phyloP scores from a whole-genome alignment of 2,113 vertebrate species.

The Hydropotes inermis region DNA sequence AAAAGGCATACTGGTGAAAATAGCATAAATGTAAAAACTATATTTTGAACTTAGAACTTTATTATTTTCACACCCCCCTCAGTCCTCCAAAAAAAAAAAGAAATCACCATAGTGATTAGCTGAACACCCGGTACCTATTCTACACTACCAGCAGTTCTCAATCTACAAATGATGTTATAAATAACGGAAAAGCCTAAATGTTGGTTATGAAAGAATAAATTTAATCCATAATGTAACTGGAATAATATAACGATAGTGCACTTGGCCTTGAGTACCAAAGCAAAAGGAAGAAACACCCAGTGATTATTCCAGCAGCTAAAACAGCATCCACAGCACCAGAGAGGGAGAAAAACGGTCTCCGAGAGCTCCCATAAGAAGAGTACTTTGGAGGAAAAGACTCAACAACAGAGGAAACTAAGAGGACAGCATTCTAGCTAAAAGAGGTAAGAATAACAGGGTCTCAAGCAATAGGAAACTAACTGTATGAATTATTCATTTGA shows the following conservation, averaged over 20 bases:
- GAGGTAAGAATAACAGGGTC: background rate
- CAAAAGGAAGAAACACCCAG: background rate
- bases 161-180: conserved; percentile 7
- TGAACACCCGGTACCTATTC: background rate
- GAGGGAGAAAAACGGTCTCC: background rate
- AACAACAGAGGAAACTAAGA: background rate
- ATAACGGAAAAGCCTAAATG: conserved; percentile 18
- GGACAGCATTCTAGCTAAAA: background rate
- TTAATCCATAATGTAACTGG: background rate
- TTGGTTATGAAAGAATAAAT: background rate
- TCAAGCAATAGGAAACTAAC: background rate
- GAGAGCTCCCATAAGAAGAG: background rate
- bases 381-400: background rate
- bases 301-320: background rate
- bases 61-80: background rate
- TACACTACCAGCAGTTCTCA: background rate
- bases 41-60: background rate
- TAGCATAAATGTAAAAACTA: background rate
- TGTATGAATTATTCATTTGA: background rate
- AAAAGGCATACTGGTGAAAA: background rate
- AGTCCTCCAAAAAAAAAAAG: background rate
- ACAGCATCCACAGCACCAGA: background rate
- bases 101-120: background rate
- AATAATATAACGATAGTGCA: background rate
- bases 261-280: background rate